Evolutionary conservation across 1,140 invertebrate genomes (phyloP).

Genomic region (Drosophila oshimai): DNA sequence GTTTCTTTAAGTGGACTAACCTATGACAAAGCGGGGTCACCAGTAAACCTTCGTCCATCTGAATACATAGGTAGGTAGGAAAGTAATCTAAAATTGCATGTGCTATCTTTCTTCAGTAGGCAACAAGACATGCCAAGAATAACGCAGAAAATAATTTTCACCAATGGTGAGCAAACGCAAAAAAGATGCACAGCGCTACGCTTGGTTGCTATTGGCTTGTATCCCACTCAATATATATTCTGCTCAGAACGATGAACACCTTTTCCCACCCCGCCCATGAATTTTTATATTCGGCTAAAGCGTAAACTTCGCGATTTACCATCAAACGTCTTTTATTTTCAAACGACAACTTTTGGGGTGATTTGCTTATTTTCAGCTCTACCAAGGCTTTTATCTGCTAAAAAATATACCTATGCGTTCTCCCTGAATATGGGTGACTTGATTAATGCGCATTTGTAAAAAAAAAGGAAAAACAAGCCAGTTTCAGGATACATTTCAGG

Average conservation of each 20-base stretch:
- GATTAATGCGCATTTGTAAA: background rate
- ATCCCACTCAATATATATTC: constrained; percentile 1
- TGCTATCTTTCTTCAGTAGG: background rate
- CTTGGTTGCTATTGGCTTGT: constrained; percentile 49
- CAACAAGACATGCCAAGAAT: constrained; percentile 24
- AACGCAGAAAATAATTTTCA: constrained; percentile 39
- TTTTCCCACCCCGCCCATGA: background rate
- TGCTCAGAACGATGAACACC: background rate
- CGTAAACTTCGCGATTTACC: constrained; percentile 4
- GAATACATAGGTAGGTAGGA: background rate
- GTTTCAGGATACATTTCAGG: constrained; percentile 22
- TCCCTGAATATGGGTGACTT: background rate
- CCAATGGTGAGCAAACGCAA: constrained; percentile 46
- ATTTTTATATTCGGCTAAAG: background rate
- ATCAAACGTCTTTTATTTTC: background rate
- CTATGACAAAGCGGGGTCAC: no score
- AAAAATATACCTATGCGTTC: background rate
- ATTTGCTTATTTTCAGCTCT: background rate
- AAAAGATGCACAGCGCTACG: constrained; percentile 1
- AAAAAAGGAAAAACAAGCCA: constrained; percentile 23
- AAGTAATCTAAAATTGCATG: background rate
- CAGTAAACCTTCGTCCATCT: background rate
- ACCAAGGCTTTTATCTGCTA: no score
- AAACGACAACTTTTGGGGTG: background rate
- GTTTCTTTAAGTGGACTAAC: no score